These are phyloP conservation scores for Chaenodraco wilsoni DNA, from an alignment of 2,797 vertebrate species.

Conservation along the genomic window DNA sequence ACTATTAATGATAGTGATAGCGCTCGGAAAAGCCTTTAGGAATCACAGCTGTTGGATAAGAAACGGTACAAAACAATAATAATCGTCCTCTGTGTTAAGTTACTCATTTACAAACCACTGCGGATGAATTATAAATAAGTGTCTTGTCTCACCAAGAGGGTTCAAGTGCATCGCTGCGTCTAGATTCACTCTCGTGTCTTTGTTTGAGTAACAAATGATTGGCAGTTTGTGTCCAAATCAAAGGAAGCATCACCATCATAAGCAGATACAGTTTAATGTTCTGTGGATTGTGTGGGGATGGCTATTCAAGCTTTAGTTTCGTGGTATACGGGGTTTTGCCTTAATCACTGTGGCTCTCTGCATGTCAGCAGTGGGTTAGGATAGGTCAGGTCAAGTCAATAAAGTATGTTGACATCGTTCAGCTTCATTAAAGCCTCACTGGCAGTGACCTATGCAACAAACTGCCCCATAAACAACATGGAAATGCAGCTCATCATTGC, in stretches of 20 bases:
- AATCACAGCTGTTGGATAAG: constrained; percentile 15
- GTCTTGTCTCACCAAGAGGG: constrained; percentile 8
- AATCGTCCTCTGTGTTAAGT: constrained; percentile 10
- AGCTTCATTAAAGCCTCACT: constrained; percentile 41
- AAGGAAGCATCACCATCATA: neutral
- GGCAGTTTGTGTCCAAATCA: constrained; percentile 21
- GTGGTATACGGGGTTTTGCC: neutral
- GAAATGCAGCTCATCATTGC: neutral
- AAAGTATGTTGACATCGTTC: constrained; percentile 33
- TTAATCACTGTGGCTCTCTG: constrained; percentile 9
- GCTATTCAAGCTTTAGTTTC: neutral
- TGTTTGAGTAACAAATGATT: constrained; percentile 20
- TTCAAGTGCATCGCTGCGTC: constrained; percentile 10
- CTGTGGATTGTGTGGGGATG: neutral
- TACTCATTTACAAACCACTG: constrained; percentile 43
- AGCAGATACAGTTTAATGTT: constrained; percentile 2
- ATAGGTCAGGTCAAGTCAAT: constrained; percentile 49
- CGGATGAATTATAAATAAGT: constrained; percentile 40
- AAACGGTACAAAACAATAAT: constrained; percentile 1
- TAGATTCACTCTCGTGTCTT: constrained; percentile 19
- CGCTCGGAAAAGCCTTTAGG: constrained; percentile 4
- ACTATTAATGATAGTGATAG: constrained; percentile 2
- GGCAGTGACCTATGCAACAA: neutral
- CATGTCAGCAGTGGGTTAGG: constrained; percentile 27
- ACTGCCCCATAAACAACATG: neutral